Evolutionary conservation across 2,113 vertebrate genomes (phyloP).

Genomic region (Vicugna pacos): DNA sequence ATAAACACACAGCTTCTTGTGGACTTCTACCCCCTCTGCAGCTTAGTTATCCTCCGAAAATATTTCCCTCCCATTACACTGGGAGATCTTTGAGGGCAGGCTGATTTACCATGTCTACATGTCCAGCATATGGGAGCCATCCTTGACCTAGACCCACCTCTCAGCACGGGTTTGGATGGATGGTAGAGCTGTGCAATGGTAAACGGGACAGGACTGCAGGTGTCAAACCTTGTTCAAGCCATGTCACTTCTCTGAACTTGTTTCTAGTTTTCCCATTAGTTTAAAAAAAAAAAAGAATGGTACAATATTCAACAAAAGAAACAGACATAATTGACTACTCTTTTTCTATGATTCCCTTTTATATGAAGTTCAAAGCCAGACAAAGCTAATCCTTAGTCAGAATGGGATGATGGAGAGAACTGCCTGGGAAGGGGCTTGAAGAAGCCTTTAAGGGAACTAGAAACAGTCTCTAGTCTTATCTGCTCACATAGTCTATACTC

Average conservation of each 20-base stretch:
- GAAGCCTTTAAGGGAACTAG: neutral
- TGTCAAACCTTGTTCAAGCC: neutral
- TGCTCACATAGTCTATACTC: neutral
- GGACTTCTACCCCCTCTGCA: neutral
- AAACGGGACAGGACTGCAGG: neutral
- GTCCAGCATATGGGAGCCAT: neutral
- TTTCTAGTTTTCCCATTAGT: neutral
- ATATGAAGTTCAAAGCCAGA: neutral
- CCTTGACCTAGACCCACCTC: neutral
- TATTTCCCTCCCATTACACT: neutral
- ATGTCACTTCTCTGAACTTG: neutral
- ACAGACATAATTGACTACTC: neutral
- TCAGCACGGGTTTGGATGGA: neutral
- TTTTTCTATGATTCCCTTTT: neutral
- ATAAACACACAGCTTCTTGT: neutral
- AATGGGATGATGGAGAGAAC: neutral
- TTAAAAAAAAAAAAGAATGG: conserved; percentile 2
- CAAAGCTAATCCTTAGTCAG: neutral
- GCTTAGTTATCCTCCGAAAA: neutral
- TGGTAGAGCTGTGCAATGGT: no score
- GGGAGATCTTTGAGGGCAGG: neutral
- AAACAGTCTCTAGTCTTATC: neutral
- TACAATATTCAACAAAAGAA: neutral
- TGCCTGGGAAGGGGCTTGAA: neutral
- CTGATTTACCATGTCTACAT: neutral